Base-by-base conservation (phyloP, 1,140 invertebrate species). In the Bombus consobrinus region DNA sequence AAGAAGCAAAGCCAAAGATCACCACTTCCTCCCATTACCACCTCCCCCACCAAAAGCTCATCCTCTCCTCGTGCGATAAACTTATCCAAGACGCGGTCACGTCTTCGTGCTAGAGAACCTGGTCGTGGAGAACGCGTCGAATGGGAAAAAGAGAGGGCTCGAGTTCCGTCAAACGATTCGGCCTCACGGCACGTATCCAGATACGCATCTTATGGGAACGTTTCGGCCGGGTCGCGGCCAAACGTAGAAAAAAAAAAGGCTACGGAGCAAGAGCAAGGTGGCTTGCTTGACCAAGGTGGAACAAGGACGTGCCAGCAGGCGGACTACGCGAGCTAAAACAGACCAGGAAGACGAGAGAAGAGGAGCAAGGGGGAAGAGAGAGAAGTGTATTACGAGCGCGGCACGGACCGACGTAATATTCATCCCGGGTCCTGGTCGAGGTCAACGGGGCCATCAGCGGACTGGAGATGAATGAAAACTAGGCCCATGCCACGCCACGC, bases 391-490 rank as follows among this genome's bases (percentile, higher is more conserved):
- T 91, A 90, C 89, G 89, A 86, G 89, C 90, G 88, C 90, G 92
- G 92, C 92, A 89, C 87, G 88, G 59, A 81, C 83, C 91, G 89
- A 92, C 92, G 91, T 92, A 92, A 93, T 93, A 93, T 93, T 93
- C 93, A 92, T 93, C 92, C 88, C 91, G 91, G 88, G 93, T 92
- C 83, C 89, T 89, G 89, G 91, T 88, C 92, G 92, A 93, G 93
- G 93, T 93, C 92, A 93, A 79, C 92, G 86, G 81, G 93, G 92
- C 93, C 92, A 93, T 93, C 93, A 90, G 86, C 89, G 82, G 91
- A 91, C 93, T 91, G 91, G 91, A 93, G 89, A 91, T 93, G 93
- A 93, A 93, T 93, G 93, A 93, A 93, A 93, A 93, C 93, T 93
- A 93, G 91, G 88, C 82, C 87, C 87, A 81, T 68, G 88, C 87